phyloP scores from a whole-genome alignment of 2,888 invertebrate species.

The Himalopsyche anomala region DNA sequence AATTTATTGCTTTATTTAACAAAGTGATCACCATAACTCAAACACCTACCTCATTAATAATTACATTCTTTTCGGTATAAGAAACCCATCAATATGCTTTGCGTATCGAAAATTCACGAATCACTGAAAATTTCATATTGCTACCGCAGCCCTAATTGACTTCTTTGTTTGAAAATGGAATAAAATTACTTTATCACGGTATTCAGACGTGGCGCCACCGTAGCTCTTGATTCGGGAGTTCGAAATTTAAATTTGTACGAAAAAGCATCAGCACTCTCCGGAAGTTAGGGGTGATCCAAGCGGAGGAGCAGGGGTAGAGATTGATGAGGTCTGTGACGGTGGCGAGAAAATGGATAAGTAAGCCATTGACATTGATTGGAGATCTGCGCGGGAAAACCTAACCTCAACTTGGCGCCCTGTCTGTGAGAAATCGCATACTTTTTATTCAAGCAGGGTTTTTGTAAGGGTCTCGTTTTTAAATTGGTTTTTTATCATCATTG shows the following conservation, averaged over 20 bases:
- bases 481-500: background rate
- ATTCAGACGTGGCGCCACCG: conserved; percentile 53
- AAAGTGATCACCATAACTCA: too few species aligned
- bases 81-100: too few species aligned
- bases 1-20: too few species aligned
- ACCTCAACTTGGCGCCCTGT: conserved; percentile 30
- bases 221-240: conserved; percentile 44
- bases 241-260: conserved; percentile 60
- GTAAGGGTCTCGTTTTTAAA: conserved; percentile 6
- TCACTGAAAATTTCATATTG: background rate
- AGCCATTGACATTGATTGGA: conserved; percentile 58
- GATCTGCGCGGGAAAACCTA: conserved; percentile 44
- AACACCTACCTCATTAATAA: too few species aligned
- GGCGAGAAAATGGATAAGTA: conserved; percentile 54
- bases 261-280: conserved; percentile 47
- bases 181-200: background rate
- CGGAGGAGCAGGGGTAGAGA: conserved; percentile 56
- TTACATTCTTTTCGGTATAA: too few species aligned
- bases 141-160: background rate
- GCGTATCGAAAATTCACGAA: background rate
- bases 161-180: conserved; percentile 42
- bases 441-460: background rate
- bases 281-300: conserved; percentile 47
- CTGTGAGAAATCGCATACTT: conserved; percentile 31
- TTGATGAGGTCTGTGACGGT: conserved; percentile 61